phyloP scores from a whole-genome alignment of 2,113 vertebrate genomes.

The Promerops cafer region DNA sequence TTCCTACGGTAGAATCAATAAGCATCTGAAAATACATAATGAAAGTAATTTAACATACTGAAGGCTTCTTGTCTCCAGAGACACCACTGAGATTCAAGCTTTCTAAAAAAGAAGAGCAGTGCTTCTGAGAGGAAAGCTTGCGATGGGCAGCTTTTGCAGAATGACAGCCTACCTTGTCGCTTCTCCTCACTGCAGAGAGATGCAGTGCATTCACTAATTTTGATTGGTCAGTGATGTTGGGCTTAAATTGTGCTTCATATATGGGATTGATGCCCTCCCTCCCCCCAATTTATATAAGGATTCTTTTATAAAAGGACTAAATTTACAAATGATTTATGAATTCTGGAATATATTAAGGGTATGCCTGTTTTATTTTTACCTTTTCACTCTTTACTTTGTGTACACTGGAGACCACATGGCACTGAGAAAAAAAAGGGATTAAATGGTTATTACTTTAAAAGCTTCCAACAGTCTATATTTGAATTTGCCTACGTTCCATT shows the following conservation, averaged over 20 bases:
- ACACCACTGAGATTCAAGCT: slow-evolving; percentile 67
- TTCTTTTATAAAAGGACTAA: slow-evolving; percentile 61
- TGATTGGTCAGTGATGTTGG: slow-evolving; percentile 95
- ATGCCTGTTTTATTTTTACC: slow-evolving; percentile 63
- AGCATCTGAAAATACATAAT: slow-evolving; percentile 79
- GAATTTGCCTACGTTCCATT: slow-evolving; percentile 22
- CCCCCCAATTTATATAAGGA: slow-evolving; percentile 65
- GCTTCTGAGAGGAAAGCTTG: slow-evolving; percentile 71
- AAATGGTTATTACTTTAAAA: slow-evolving; percentile 46
- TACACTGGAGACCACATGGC: slow-evolving; percentile 53
- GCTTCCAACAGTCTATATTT: slow-evolving; percentile 40
- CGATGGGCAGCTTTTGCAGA: slow-evolving; percentile 78
- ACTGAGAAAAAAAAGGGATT: not conserved
- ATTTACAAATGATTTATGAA: slow-evolving; percentile 67
- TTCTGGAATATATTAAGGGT: slow-evolving; percentile 65
- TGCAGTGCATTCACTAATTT: slow-evolving; percentile 92
- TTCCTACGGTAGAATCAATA: slow-evolving; percentile 77
- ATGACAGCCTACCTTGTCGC: slow-evolving; percentile 83
- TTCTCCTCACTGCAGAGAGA: slow-evolving; percentile 95
- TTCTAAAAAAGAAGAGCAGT: slow-evolving; percentile 67
- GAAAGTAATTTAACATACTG: slow-evolving; percentile 81
- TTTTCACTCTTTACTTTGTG: slow-evolving; percentile 60
- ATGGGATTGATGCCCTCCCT: slow-evolving; percentile 64
- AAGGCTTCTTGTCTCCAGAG: slow-evolving; percentile 78
- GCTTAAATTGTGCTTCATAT: slow-evolving; percentile 85